Evolutionary conservation across 1,140 invertebrate species (phyloP).

Genomic region (Cotesia typhae): DNA sequence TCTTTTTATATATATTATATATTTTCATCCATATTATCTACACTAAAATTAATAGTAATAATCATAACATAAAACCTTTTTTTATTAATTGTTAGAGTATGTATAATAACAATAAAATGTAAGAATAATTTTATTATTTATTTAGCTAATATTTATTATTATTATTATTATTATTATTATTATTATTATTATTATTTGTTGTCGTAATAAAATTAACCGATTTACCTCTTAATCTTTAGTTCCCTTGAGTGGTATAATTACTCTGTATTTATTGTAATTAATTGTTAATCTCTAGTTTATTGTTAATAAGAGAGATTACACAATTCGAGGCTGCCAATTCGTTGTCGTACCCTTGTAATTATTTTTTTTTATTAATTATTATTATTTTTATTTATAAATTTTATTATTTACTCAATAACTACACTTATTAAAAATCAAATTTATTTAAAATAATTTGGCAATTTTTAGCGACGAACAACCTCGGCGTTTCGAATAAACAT

Average conservation of each 20-base stretch:
- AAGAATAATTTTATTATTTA: constrained; percentile 48
- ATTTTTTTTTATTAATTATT: constrained; percentile 26
- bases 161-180: background rate
- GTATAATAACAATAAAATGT: constrained; percentile 53
- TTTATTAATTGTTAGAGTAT: constrained; percentile 44
- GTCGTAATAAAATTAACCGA: constrained; percentile 48
- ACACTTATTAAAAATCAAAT: background rate
- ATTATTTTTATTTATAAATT: constrained; percentile 9
- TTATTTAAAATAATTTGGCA: constrained; percentile 16
- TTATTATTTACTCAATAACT: too few species aligned
- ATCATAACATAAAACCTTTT: constrained; percentile 51
- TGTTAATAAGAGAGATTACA: constrained; percentile 38
- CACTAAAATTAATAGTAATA: constrained; percentile 53
- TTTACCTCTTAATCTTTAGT: constrained; percentile 34
- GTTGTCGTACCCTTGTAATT: constrained; percentile 26
- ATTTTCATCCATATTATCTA: constrained; percentile 61
- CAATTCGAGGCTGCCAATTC: constrained; percentile 48
- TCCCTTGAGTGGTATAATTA: constrained; percentile 18
- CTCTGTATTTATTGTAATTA: constrained; percentile 23
- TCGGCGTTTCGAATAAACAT: background rate
- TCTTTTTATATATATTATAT: constrained; percentile 40
- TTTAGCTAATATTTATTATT: constrained; percentile 6
- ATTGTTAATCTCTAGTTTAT: constrained; percentile 25
- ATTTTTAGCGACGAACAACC: too few species aligned
- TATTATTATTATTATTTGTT: constrained; percentile 35